phyloP scores from a whole-genome alignment of 1,140 invertebrate genomes.

The Proales similis region DNA sequence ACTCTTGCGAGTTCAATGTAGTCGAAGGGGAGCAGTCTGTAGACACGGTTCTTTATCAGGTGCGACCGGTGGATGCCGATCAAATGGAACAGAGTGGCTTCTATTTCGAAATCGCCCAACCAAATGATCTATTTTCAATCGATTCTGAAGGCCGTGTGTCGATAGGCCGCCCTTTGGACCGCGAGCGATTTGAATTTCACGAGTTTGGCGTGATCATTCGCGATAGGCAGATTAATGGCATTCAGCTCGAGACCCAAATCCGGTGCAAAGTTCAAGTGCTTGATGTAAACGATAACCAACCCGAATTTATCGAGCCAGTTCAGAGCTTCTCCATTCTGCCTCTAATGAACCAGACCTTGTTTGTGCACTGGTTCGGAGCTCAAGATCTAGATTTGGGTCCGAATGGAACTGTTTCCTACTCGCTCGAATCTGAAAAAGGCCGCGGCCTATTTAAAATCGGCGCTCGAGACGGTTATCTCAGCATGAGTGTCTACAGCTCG shows the following conservation, averaged over 20 bases:
- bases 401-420: conserved; percentile 10
- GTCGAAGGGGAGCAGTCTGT: too few relatives aligned
- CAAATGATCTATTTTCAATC: conserved; percentile 3
- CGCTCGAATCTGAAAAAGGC: not conserved
- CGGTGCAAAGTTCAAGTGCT: conserved; percentile 4
- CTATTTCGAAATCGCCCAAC: too few relatives aligned
- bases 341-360: conserved; percentile 10
- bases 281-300: conserved; percentile 22
- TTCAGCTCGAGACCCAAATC: not conserved
- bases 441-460: conserved; percentile 17
- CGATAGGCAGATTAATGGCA: conserved; percentile 15
- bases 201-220: not conserved
- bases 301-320: conserved; percentile 11
- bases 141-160: not conserved
- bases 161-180: conserved; percentile 3
- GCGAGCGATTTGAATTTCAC: conserved; percentile 15
- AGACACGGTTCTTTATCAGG: too few relatives aligned
- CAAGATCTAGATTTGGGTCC: conserved; percentile 14
- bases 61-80: too few relatives aligned
- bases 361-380: conserved; percentile 17
- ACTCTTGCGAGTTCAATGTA: too few relatives aligned
- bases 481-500: conserved; percentile 2
- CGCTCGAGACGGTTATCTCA: conserved; percentile 6
- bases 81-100: too few relatives aligned
- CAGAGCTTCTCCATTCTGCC: conserved; percentile 20